A percentile compares a stretch with the other conserved stretches of the same genome.
Evolutionary conservation across 2,113 vertebrate species (phyloP).

Genomic region (Urocolius indicus): DNA sequence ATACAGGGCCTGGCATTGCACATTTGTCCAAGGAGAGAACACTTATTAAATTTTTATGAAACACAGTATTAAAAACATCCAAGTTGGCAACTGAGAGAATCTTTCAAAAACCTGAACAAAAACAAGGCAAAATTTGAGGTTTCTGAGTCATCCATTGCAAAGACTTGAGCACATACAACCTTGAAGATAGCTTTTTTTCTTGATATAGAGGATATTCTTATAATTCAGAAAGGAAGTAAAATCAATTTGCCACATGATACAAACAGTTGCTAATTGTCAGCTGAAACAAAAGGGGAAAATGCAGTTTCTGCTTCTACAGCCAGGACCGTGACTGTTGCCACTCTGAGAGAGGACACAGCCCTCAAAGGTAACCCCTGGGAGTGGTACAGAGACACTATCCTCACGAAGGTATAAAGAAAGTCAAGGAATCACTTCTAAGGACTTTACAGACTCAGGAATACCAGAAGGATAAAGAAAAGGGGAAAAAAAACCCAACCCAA

Average conservation of each 20-base stretch:
- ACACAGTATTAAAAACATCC: neutral
- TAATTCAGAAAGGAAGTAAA: neutral
- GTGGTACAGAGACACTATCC: neutral
- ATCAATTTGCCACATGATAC: neutral
- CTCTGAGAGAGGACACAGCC: fast-evolving
- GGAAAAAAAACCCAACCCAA: neutral
- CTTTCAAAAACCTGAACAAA: neutral
- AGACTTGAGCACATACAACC: fast-evolving
- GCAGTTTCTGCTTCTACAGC: neutral
- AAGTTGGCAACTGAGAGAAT: neutral
- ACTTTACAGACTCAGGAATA: neutral
- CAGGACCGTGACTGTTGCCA: fast-evolving
- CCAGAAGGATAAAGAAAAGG: neutral
- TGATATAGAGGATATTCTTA: neutral
- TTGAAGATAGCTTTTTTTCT: neutral
- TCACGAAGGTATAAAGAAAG: neutral
- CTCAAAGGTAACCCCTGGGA: neutral
- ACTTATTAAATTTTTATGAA: neutral
- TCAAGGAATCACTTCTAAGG: neutral
- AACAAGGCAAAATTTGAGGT: neutral
- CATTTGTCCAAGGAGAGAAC: neutral
- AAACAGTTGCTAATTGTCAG: neutral
- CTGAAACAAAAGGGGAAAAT: neutral
- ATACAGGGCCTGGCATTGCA: neutral
- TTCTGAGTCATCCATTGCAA: neutral